Evolutionary conservation across 1,140 invertebrate genomes (phyloP), one percentile per base, ranked within the genome.

Genomic region (Conus betulinus): DNA sequence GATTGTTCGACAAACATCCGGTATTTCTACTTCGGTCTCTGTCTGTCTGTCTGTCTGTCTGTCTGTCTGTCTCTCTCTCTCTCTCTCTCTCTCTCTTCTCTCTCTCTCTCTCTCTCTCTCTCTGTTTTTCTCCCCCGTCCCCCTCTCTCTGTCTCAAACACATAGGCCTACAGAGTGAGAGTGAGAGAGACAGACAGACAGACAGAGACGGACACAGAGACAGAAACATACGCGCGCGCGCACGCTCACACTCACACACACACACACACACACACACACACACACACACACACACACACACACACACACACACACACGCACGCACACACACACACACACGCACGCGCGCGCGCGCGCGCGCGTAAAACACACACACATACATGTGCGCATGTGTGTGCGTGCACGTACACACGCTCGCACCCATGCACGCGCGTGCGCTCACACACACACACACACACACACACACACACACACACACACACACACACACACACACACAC

Each of bases 41-140:
- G 25, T 78, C 76, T 51, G 11, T 78, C 25, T 78, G 25, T 78
- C 76, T 78, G 25, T 51, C 76, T 78, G 25, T 78, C 25, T 78
- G 1, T 51, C 25, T 78, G 1, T 51, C 10, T 71, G 1, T 78
- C 25, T 78, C 7, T 51, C 25, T 78, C 7, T 78, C 76, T 78
- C 7, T 51, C 76, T 78, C 25, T 51, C 76, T 78, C 39, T 51
- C 76, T 78, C 25, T 51, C 76, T 78, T 1, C 25, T n/a, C 71
- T 74, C 20, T 74, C 71, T 74, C 71, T 74, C 20, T 74, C 71
- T 74, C 20, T 60, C 78, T 83, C 55, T 67, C n/a, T 51, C 87
- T 55, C 55, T 51, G 11, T 57, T 63, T 57, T 63, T 83, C 76
- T 85, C 67, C 57, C 25, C 83, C 88, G 63, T 88, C 85, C 84